phyloP scores from a whole-genome alignment of 2,113 vertebrate genomes.

The Prolemur simus region DNA sequence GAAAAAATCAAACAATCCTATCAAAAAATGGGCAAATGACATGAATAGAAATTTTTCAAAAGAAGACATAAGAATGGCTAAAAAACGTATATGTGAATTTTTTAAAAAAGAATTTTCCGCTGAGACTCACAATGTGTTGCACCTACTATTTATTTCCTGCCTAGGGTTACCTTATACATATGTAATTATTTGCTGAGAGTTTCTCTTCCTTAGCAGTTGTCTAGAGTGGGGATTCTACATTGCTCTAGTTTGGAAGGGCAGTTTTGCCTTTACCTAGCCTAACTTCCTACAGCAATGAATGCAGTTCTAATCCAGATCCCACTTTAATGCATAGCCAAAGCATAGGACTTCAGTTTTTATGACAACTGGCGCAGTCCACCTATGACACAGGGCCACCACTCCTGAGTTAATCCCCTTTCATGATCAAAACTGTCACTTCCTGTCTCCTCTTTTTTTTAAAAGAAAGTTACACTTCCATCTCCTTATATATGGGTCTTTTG shows the following conservation, averaged over 20 bases:
- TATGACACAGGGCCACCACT: not conserved
- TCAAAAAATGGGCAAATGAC: no score
- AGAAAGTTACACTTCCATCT: not conserved
- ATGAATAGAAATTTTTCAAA: no score
- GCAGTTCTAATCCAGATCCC: not conserved
- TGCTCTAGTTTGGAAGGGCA: not conserved
- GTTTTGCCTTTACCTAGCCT: not conserved
- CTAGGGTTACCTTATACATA: not conserved
- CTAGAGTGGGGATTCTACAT: not conserved
- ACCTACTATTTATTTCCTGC: not conserved
- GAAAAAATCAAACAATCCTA: no score
- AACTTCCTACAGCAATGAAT: not conserved
- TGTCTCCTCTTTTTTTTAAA: not conserved
- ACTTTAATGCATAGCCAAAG: not conserved
- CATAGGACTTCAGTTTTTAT: not conserved
- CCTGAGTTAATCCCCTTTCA: not conserved
- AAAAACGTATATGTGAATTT: not conserved
- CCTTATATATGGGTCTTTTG: not conserved
- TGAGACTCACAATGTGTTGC: not conserved
- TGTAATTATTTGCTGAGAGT: not conserved
- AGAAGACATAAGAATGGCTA: no score
- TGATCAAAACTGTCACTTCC: not conserved
- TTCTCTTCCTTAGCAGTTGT: not conserved
- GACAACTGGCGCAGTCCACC: not conserved
- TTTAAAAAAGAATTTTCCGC: not conserved